Evolutionary conservation across 1,140 invertebrate genomes (phyloP), one percentile per base, ranked within the genome.

Genomic region (Brachionus rotundiformis): DNA sequence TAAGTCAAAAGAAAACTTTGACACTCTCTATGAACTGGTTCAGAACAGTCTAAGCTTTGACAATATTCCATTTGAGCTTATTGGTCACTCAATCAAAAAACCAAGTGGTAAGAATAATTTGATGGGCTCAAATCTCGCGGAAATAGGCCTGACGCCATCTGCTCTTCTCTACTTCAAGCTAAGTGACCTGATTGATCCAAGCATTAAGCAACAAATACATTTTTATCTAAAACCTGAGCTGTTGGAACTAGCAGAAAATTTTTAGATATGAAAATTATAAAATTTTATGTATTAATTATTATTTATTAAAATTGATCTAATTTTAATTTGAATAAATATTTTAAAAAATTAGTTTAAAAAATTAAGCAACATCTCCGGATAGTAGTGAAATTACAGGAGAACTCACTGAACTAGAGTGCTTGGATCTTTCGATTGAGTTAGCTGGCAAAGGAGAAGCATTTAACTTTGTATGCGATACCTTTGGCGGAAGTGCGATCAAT

Each of bases 121-220:
- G 84, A 85, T 8, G 83, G 84, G 33, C 49, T 68, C 23, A 85
- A 73, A 84, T 19, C 83, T 88, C 19, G 86, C 85, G 8, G 87
- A 88, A 76, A 82, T 86, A 19, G 85, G 85, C 11, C 84, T 88
- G 7, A 86, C 84, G 11, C 87, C 87, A 36, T 86, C 87, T 8
- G 85, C 86, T 31, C 83, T 88, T 25, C 19, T 73, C 11, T 44
- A 73, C 27, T 73, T 73, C 6, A 73, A 27, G 44, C 25, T 73
- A 73, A 73, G 36, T 47, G 68, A 73, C 8, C 10, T 73, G 25
- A 41, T 73, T 41, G 68, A 73, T 25, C 19, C 33, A 23, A 44
- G 10, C 11, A 29, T 73, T 25, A 73, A 44, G 25, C 11, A 8
- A 3, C 10, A 44, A 44, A 73, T 73, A 3, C 16, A 44, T 25